Conservation (phyloP, 2,113 vertebrate species). For the Raja brachyura region DNA sequence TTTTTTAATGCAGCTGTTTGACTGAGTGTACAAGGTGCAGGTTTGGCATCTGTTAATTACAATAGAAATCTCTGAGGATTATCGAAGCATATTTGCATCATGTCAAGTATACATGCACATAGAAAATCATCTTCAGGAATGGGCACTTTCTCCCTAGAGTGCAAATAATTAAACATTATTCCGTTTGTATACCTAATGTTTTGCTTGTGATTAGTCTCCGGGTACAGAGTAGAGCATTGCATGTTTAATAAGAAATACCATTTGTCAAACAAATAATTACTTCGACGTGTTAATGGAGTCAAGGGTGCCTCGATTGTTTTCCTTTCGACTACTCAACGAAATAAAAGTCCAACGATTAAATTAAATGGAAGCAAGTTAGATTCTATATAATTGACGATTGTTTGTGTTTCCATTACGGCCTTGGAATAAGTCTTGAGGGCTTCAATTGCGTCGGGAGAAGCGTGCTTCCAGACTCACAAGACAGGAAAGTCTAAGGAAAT, state of each 20-base stretch:
- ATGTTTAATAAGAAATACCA: slow-evolving; percentile 32
- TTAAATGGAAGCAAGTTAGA: neutral
- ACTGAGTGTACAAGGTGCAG: slow-evolving; percentile 19
- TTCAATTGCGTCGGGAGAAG: neutral
- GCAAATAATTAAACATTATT: slow-evolving; percentile 33
- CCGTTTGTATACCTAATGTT: slow-evolving; percentile 15
- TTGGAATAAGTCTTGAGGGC: neutral
- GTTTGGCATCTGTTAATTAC: slow-evolving; percentile 33
- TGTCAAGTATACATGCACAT: neutral
- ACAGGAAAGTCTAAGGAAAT: neutral
- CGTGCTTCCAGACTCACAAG: neutral
- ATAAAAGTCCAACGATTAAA: neutral
- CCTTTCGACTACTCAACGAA: neutral
- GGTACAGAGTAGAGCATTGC: slow-evolving; percentile 18
- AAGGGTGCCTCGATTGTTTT: neutral
- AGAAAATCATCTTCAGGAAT: slow-evolving; percentile 32
- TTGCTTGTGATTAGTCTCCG: slow-evolving; percentile 20
- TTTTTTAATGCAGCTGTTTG: slow-evolving; percentile 10
- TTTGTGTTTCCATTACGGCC: neutral
- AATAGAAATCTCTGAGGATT: slow-evolving; percentile 29
- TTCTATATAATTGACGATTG: neutral
- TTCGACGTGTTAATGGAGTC: slow-evolving; percentile 18
- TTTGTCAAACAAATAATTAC: slow-evolving; percentile 29
- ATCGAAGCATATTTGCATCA: slow-evolving; percentile 33
- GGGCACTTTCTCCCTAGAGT: neutral